Evolutionary conservation across 2,888 invertebrate genomes (phyloP).

Genomic region (Caenorhabditis becei): DNA sequence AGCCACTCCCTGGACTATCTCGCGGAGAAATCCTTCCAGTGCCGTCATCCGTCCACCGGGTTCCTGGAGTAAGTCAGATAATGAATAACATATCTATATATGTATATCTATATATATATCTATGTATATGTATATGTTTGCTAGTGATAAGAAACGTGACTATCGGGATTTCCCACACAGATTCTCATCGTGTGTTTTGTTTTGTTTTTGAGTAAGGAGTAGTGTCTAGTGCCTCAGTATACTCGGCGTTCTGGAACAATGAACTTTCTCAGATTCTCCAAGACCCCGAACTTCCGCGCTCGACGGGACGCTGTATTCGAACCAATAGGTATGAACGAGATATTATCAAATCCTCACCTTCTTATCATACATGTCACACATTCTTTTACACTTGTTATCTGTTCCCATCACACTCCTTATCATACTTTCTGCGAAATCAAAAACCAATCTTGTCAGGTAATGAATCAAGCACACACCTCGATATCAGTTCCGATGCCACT

Average conservation of each 20-base stretch:
- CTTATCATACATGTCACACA: background rate
- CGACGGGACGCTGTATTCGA: constrained; percentile 50
- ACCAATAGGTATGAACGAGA: constrained; percentile 37
- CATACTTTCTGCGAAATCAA: constrained; percentile 26
- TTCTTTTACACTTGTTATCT: too few relatives aligned
- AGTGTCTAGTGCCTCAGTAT: too few relatives aligned
- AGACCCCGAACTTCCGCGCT: constrained; percentile 54
- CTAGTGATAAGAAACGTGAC: too few relatives aligned
- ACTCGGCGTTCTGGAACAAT: too few relatives aligned
- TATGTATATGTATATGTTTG: too few relatives aligned
- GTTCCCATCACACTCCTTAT: background rate
- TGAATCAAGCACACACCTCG: constrained; percentile 42
- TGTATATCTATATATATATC: too few relatives aligned
- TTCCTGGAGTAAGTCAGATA: constrained; percentile 34
- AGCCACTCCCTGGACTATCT: constrained; percentile 42
- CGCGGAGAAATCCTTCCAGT: constrained; percentile 2
- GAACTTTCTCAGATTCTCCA: constrained; percentile 54
- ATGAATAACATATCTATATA: too few relatives aligned
- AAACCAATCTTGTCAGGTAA: constrained; percentile 34
- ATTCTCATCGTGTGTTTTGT: too few relatives aligned
- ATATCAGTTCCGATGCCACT: constrained; percentile 41
- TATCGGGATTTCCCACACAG: too few relatives aligned
- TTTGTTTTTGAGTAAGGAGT: too few relatives aligned
- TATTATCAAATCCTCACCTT: too few relatives aligned
- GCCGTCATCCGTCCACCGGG: constrained; percentile 21